phyloP scores from a whole-genome alignment of 1,140 invertebrate genomes.

The Venturia canescens region DNA sequence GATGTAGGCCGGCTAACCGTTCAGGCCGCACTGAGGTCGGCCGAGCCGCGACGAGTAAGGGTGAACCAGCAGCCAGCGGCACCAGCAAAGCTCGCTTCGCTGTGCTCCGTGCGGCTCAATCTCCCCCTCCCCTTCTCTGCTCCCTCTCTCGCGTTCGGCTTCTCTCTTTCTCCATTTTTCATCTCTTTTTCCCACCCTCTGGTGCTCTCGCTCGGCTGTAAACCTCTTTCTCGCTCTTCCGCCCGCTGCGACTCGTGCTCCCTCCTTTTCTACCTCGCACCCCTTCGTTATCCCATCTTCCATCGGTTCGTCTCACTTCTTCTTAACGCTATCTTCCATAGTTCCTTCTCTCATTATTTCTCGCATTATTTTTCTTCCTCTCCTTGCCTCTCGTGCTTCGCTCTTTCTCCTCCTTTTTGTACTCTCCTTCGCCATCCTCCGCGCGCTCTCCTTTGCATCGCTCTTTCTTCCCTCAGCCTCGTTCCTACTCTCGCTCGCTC shows the following conservation, averaged over 20 bases:
- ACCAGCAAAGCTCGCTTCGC: conserved; percentile 31
- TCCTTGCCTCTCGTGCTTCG: background rate
- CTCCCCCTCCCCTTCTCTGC: background rate
- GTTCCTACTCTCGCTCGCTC: background rate
- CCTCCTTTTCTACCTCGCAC: conserved; percentile 46
- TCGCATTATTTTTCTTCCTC: conserved; percentile 17
- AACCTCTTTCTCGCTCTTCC: conserved; percentile 54
- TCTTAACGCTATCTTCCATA: conserved; percentile 34
- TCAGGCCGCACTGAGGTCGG: conserved; percentile 73
- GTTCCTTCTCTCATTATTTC: conserved; percentile 36
- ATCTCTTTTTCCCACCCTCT: conserved; percentile 46
- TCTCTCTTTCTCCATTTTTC: conserved; percentile 46
- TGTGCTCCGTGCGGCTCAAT: conserved; percentile 40
- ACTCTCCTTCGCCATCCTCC: background rate
- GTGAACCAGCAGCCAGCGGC: conserved; percentile 60
- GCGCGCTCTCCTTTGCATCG: background rate
- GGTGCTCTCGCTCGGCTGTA: conserved; percentile 39
- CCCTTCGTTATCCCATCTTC: background rate
- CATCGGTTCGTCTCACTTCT: conserved; percentile 5
- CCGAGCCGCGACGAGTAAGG: conserved; percentile 65
- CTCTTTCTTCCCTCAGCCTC: background rate
- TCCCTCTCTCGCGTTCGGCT: conserved; percentile 60
- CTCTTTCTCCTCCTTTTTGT: background rate
- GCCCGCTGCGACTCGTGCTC: conserved; percentile 9
- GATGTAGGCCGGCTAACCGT: conserved; percentile 74